A percentile compares a stretch with the other conserved stretches of the same genome.
Conservation (phyloP, 2,888 invertebrate species). For the Synanthedon tipuliformis region DNA sequence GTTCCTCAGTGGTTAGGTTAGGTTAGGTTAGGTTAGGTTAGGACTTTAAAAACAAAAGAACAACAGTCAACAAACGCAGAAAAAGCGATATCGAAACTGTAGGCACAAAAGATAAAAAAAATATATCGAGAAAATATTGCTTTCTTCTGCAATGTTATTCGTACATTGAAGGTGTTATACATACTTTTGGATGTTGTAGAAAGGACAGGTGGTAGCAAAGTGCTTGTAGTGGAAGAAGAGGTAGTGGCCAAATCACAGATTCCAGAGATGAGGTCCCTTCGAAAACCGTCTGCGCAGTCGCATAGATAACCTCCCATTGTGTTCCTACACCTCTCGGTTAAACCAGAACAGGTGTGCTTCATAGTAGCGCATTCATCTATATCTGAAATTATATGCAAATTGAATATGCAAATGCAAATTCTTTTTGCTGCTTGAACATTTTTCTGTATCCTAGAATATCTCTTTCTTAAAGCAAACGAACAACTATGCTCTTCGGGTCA, state of each 20-base stretch:
- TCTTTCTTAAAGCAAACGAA: neutral
- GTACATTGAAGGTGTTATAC: neutral
- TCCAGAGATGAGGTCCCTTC: slow-evolving; percentile 68
- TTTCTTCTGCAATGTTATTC: too few relatives aligned
- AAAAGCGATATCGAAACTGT: too few relatives aligned
- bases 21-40: too few relatives aligned
- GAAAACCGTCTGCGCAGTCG: slow-evolving; percentile 83
- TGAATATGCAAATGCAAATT: neutral
- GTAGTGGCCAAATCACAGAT: slow-evolving; percentile 32
- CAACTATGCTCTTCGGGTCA: too few relatives aligned
- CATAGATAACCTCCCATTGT: slow-evolving; percentile 88
- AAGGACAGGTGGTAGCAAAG: slow-evolving; percentile 10
- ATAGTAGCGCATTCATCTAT: slow-evolving; percentile 80
- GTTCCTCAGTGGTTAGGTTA: too few relatives aligned
- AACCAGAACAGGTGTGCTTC: slow-evolving; percentile 66
- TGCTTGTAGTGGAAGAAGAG: slow-evolving; percentile 24
- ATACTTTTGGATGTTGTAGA: slow-evolving; percentile 10
- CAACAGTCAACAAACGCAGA: too few relatives aligned
- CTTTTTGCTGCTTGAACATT: neutral
- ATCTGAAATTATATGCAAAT: slow-evolving; percentile 71
- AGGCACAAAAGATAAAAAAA: too few relatives aligned
- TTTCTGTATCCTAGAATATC: neutral
- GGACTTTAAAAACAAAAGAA: too few relatives aligned
- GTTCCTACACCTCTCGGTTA: slow-evolving; percentile 80
- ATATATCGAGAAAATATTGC: too few relatives aligned